Evolutionary conservation across 2,113 vertebrate genomes (phyloP).

Genomic region (Poecile atricapillus): DNA sequence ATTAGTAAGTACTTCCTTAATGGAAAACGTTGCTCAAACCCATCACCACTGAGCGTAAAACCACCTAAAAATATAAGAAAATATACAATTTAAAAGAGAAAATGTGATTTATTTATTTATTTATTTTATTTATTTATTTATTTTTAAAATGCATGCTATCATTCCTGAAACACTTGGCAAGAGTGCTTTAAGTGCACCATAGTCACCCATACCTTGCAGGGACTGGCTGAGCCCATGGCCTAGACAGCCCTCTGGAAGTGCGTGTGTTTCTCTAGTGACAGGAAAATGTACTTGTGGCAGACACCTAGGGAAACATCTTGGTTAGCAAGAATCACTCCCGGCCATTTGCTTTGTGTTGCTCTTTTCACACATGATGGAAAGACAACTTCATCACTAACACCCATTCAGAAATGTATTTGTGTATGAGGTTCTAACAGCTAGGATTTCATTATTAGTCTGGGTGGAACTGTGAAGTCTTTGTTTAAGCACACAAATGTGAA

Average conservation of each 20-base stretch:
- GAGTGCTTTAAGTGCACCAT: background rate
- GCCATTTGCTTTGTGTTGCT: background rate
- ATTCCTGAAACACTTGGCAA: background rate
- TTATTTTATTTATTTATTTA: background rate
- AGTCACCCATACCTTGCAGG: background rate
- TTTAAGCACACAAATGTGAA: background rate
- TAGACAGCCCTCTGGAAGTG: background rate
- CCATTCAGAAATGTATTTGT: background rate
- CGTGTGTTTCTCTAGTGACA: background rate
- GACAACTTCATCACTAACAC: background rate
- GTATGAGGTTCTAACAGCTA: background rate
- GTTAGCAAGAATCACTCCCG: background rate
- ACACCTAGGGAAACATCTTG: background rate
- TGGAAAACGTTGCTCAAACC: background rate
- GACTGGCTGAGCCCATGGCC: background rate
- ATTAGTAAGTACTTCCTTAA: background rate
- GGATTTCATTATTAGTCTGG: background rate
- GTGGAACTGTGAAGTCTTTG: background rate
- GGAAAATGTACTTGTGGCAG: background rate
- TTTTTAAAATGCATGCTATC: background rate
- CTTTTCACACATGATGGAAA: background rate
- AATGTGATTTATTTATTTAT: background rate
- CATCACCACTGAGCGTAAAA: background rate
- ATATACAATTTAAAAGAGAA: background rate
- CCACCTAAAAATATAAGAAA: background rate